Conservation (phyloP, 2,113 vertebrate species). For the Seriola aureovittata region DNA sequence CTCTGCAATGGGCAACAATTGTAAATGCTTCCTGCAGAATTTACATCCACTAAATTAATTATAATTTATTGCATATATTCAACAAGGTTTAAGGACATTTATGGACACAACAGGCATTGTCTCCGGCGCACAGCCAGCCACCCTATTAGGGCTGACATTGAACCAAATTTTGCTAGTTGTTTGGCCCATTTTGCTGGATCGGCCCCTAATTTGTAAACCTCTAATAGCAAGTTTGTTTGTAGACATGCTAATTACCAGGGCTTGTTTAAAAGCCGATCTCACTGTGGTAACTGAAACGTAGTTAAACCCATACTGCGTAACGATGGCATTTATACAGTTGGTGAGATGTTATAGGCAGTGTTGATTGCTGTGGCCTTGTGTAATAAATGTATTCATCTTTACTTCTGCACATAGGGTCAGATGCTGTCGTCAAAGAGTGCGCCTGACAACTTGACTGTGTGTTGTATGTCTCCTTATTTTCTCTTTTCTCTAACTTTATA, state of each 20-base stretch:
- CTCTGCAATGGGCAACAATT: constrained; percentile 33
- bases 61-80: constrained; percentile 33
- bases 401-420: constrained; percentile 30
- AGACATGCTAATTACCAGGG: constrained; percentile 56
- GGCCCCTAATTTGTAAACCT: constrained; percentile 55
- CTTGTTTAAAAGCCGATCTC: constrained; percentile 56
- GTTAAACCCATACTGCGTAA: constrained; percentile 52
- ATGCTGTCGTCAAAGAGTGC: constrained; percentile 3
- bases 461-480: not conserved
- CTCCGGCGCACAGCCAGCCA: constrained; percentile 16
- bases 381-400: constrained; percentile 49
- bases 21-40: constrained; percentile 26
- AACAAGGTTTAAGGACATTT: constrained; percentile 52
- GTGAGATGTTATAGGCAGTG: constrained; percentile 52
- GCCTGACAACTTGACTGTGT: constrained; percentile 24
- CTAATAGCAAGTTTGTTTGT: constrained; percentile 64
- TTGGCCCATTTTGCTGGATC: constrained; percentile 53
- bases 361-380: constrained; percentile 37
- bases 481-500: constrained; percentile 32
- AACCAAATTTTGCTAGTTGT: constrained; percentile 49
- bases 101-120: constrained; percentile 27
- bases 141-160: constrained; percentile 29
- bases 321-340: constrained; percentile 48
- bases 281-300: constrained; percentile 48
- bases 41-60: constrained; percentile 41